These are phyloP conservation scores for Lasioglossum leucozonium DNA, from an alignment of 2,888 invertebrate species.

Conservation along the genomic window DNA sequence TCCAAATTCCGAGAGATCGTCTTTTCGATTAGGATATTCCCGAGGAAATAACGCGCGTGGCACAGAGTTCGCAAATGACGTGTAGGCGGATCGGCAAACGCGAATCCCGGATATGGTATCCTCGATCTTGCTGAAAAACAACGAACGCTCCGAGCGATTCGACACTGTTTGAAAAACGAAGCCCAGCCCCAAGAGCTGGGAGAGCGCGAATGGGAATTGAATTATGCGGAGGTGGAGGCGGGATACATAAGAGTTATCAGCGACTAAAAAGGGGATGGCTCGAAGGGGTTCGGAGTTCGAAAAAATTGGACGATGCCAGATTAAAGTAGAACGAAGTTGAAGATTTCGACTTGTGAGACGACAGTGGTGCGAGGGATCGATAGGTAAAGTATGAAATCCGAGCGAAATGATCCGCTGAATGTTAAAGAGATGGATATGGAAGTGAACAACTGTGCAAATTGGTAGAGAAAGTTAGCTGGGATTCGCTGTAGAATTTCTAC, in stretches of 20 bases:
- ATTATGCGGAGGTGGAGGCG: neutral
- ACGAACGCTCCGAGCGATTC: neutral
- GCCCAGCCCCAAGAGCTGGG: neutral
- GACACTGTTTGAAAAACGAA: constrained; percentile 10
- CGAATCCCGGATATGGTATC: neutral
- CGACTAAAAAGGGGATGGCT: neutral
- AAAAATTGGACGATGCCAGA: constrained; percentile 1
- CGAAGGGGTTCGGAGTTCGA: neutral
- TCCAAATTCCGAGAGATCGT: neutral
- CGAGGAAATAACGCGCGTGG: neutral
- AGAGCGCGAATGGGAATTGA: constrained; percentile 6
- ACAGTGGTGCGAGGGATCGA: neutral
- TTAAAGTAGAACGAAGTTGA: neutral
- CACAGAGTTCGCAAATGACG: neutral
- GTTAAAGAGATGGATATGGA: neutral
- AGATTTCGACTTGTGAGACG: neutral
- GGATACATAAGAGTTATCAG: neutral
- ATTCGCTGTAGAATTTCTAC: neutral
- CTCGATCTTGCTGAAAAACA: constrained; percentile 4
- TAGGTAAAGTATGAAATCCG: neutral
- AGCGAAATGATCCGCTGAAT: constrained; percentile 7
- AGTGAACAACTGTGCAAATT: constrained; percentile 1
- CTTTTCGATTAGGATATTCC: neutral
- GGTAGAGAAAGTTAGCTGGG: neutral
- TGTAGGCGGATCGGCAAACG: neutral